Conservation (phyloP, 92 coral and sea anemone species). For the Epizoanthus rinbou region DNA sequence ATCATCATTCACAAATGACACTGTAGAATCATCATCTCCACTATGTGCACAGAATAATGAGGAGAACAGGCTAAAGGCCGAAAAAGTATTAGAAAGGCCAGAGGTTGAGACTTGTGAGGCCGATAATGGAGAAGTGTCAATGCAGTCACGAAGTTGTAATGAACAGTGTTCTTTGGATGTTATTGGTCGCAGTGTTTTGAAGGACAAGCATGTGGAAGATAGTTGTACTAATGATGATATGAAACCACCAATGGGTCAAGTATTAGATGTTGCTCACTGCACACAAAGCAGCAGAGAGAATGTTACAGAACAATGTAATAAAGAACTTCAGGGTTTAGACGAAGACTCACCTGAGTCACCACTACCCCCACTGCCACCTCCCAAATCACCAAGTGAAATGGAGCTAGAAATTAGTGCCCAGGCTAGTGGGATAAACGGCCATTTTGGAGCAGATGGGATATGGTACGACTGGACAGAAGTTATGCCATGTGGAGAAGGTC, state of each 20-base stretch:
- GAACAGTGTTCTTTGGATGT: not conserved
- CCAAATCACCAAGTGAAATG: conserved; percentile 66
- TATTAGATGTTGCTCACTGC: not conserved
- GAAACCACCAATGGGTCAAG: not conserved
- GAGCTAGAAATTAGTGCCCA: conserved; percentile 68
- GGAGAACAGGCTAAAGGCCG: not conserved
- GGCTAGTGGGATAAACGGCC: conserved; percentile 92
- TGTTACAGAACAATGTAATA: not conserved
- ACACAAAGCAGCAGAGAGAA: not conserved
- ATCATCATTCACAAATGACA: not conserved
- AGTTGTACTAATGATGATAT: conserved; percentile 34
- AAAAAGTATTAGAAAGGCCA: conserved; percentile 4
- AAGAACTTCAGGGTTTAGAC: conserved; percentile 30
- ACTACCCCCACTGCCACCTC: conserved; percentile 25
- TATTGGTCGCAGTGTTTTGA: conserved; percentile 22
- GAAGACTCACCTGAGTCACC: conserved; percentile 31
- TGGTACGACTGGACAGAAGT: conserved; percentile 93
- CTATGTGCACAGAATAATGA: conserved; percentile 13
- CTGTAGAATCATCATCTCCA: conserved; percentile 22
- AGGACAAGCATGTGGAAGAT: conserved; percentile 13
- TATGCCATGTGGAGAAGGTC: conserved; percentile 83
- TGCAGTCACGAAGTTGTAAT: not conserved
- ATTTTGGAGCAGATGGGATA: conserved; percentile 78
- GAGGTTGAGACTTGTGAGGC: not conserved
- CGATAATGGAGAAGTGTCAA: conserved; percentile 16